These are phyloP conservation scores for Ivindomyrus marchei DNA, from an alignment of 2,113 vertebrate genomes.

Conservation along the genomic window DNA sequence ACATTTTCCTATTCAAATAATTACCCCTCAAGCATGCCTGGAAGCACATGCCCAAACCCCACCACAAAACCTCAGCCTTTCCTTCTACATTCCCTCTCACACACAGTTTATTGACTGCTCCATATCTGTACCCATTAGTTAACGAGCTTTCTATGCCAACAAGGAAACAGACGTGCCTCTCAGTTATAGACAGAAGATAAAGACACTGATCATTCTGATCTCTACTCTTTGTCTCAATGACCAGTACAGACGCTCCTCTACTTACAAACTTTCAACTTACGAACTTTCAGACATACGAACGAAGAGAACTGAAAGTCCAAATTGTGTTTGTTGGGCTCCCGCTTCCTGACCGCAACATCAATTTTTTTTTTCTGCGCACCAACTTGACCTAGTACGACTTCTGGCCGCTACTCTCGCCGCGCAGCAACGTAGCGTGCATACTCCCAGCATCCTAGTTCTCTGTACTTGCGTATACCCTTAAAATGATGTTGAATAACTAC, in stretches of 20 bases:
- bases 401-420: too few relatives aligned
- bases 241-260: not conserved
- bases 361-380: too few relatives aligned
- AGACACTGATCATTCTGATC: not conserved
- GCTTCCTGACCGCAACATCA: too few relatives aligned
- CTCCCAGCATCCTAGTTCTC: too few relatives aligned
- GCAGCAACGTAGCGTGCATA: too few relatives aligned
- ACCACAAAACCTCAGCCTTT: not conserved
- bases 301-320: too few relatives aligned
- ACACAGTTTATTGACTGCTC: not conserved
- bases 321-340: too few relatives aligned
- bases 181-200: not conserved
- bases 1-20: not conserved
- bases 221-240: not conserved
- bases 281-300: too few relatives aligned
- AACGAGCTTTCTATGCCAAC: not conserved
- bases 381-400: too few relatives aligned
- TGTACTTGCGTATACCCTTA: too few relatives aligned
- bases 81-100: not conserved
- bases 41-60: not conserved
- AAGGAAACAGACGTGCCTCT: not conserved
- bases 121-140: not conserved
- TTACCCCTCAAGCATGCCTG: not conserved
- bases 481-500: too few relatives aligned
- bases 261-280: too few relatives aligned